phyloP scores from a whole-genome alignment of 2,888 invertebrate species.

The Teleogryllus oceanicus region DNA sequence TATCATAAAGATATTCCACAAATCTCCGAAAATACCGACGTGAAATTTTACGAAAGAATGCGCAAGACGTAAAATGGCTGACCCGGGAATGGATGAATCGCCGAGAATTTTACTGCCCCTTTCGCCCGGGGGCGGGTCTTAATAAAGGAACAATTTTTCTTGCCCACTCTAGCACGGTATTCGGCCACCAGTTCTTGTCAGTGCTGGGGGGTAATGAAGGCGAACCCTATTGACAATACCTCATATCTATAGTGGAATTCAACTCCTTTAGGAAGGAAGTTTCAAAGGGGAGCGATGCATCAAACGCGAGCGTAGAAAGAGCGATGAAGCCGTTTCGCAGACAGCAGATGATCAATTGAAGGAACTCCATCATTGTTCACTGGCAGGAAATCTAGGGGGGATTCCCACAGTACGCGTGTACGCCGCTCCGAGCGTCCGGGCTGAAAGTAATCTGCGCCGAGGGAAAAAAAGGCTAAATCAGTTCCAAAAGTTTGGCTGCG shows the following conservation, averaged over 20 bases:
- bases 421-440: too few relatives aligned
- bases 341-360: neutral
- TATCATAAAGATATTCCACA: neutral
- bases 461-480: too few relatives aligned
- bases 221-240: neutral
- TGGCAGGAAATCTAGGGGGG: neutral
- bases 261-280: neutral
- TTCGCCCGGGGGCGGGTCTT: neutral
- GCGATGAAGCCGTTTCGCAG: neutral
- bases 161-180: neutral
- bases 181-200: neutral
- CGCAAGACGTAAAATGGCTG: neutral
- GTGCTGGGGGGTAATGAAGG: neutral
- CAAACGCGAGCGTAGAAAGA: neutral
- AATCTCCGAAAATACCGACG: neutral
- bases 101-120: neutral
- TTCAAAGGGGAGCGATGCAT: neutral
- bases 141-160: slow-evolving; percentile 18
- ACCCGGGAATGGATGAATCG: neutral
- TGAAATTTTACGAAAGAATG: neutral
- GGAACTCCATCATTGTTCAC: neutral
- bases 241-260: neutral
- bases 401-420: too few relatives aligned
- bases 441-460: too few relatives aligned
- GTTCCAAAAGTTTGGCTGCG: too few relatives aligned